A percentile compares a stretch with the other conserved stretches of the same genome.
Conservation (phyloP, 1,140 invertebrate species). For the Drosophila nigrodunni region DNA sequence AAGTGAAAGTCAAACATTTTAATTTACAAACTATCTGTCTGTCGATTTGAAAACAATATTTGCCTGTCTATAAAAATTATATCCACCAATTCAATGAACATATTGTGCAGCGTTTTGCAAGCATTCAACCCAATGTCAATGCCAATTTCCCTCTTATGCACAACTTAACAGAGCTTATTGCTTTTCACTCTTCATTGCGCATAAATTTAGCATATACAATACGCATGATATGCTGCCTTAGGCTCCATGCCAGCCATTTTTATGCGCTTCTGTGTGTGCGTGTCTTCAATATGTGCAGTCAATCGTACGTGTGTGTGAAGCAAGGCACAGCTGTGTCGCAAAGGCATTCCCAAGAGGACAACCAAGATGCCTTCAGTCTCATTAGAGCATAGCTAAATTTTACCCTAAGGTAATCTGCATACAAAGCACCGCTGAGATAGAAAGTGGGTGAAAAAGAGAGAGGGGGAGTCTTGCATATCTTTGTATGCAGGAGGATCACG, state of each 20-base stretch:
- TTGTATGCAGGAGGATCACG: conserved; percentile 33
- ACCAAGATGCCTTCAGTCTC: conserved; percentile 50
- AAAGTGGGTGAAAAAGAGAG: neutral
- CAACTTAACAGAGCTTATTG: conserved; percentile 80
- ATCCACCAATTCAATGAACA: conserved; percentile 56
- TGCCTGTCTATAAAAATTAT: conserved; percentile 9
- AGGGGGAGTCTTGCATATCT: conserved; percentile 48
- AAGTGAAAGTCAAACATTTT: neutral
- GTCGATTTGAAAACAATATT: conserved; percentile 5
- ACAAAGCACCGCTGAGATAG: conserved; percentile 49
- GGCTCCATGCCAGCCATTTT: conserved; percentile 16
- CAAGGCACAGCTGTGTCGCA: conserved; percentile 3
- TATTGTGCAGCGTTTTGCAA: conserved; percentile 21
- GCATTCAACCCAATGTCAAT: conserved; percentile 59
- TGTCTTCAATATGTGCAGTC: conserved; percentile 51
- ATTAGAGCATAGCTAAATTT: conserved; percentile 55
- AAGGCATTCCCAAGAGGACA: neutral
- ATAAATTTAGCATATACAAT: conserved; percentile 72
- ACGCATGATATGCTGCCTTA: conserved; percentile 54
- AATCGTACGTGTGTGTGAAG: conserved; percentile 33
- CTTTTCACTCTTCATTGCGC: conserved; percentile 80
- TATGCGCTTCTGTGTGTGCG: conserved; percentile 54
- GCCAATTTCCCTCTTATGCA: conserved; percentile 78
- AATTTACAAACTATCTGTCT: neutral
- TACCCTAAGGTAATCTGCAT: conserved; percentile 71